Evolutionary conservation across 2,797 vertebrate genomes (phyloP), one percentile per base, ranked within the genome.

Genomic region (Lagothrix lagotricha): DNA sequence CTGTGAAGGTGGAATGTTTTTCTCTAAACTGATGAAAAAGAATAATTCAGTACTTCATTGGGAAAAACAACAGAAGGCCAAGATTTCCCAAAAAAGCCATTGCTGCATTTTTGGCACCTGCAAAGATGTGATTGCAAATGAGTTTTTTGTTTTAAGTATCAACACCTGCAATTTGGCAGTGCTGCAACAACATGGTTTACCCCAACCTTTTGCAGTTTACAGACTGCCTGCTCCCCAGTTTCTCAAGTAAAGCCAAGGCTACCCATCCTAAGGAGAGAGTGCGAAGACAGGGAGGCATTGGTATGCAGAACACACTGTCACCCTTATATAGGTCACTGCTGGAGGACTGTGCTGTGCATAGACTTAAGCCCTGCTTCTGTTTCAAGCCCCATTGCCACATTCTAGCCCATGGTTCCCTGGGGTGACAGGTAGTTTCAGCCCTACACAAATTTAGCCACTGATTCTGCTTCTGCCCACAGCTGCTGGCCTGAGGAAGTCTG

Each of bases 31-130:
- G 70, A 96, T 94, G 97, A 96, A 97, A 97, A 96, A 97, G 97
- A 97, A 76, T 88, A 97, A 97, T 90, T 96, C 93, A 87, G 52
- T 96, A 97, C 61, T 97, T 98, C 93, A 93, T 0, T 96, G 97
- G 96, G 96, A 97, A 98, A 97, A 98, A 98, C 97, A 98, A 97
- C 93, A 96, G 96, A 98, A 97, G 96, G 96, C 94, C 96, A 90
- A 95, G 96, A 97, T 97, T 97, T 97, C 96, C 97, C 94, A 84
- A 94, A 98, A 98, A 97, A 96, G 93, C 83, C 94, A 96, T 50
- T 94, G 96, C 97, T 98, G 96, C 94, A 92, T 96, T 97, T 97
- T 44, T 96, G 97, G 97, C 94, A 98, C 96, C 95, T 97, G 96
- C 58, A 94, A 95, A 92, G 96, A 94, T 97, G 83, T 96, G 96